These are phyloP conservation scores for Moxostoma hubbsi DNA, from an alignment of 2,797 vertebrate genomes.

Conservation along the genomic window DNA sequence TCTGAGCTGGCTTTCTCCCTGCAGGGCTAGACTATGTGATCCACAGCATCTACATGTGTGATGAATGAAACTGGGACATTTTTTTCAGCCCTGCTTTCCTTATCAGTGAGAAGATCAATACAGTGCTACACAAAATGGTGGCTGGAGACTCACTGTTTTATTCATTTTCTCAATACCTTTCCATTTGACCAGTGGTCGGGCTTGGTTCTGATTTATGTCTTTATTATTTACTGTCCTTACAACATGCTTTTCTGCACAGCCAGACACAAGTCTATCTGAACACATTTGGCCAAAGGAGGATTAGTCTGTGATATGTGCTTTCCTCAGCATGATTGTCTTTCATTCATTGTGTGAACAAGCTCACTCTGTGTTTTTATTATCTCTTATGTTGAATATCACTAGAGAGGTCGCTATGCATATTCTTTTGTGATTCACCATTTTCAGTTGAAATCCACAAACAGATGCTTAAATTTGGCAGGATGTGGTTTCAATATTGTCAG, in stretches of 20 bases:
- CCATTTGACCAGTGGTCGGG: slow-evolving; percentile 53
- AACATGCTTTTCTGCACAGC: slow-evolving; percentile 27
- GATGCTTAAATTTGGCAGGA: background rate
- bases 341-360: slow-evolving; percentile 38
- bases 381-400: slow-evolving; percentile 8
- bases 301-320: slow-evolving; percentile 15
- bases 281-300: slow-evolving; percentile 27
- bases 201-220: slow-evolving; percentile 61
- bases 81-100: slow-evolving; percentile 29
- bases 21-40: slow-evolving; percentile 39
- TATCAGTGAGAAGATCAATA: slow-evolving; percentile 69
- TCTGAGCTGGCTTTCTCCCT: slow-evolving; percentile 29
- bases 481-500: background rate
- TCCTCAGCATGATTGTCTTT: slow-evolving; percentile 36
- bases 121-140: slow-evolving; percentile 71
- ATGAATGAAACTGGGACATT: slow-evolving; percentile 48
- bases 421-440: slow-evolving; percentile 26
- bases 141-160: slow-evolving; percentile 57
- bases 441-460: slow-evolving; percentile 10
- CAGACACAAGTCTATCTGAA: slow-evolving; percentile 22
- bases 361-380: slow-evolving; percentile 8
- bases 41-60: slow-evolving; percentile 33
- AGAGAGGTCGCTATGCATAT: background rate
- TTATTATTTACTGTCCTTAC: slow-evolving; percentile 60
- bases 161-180: slow-evolving; percentile 54